These are phyloP conservation scores for Rhopalosiphum padi DNA, from an alignment of 1,140 invertebrate species.

Conservation along the genomic window DNA sequence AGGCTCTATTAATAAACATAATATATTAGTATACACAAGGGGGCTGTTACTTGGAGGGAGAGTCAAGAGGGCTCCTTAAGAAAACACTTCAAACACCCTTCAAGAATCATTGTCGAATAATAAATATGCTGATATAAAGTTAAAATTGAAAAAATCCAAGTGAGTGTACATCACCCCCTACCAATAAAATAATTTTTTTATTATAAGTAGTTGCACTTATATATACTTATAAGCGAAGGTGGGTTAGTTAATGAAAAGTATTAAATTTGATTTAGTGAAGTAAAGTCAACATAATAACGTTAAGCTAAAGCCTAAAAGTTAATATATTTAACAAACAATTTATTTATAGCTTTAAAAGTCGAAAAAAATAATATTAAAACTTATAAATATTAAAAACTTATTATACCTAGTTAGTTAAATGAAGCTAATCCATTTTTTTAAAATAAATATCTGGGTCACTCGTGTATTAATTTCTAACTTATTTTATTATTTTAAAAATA, in stretches of 20 bases:
- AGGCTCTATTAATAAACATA: neutral
- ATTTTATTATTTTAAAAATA: too few species aligned
- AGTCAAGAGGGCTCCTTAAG: neutral
- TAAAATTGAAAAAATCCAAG: neutral
- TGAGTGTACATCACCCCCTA: too few species aligned
- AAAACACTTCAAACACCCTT: constrained; percentile 10
- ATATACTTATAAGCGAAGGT: neutral
- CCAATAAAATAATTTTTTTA: neutral
- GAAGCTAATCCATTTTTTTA: too few species aligned
- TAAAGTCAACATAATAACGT: neutral
- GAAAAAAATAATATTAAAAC: neutral
- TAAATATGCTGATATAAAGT: neutral
- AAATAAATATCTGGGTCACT: too few species aligned
- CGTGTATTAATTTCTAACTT: too few species aligned
- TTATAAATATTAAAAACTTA: too few species aligned
- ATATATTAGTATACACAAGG: neutral
- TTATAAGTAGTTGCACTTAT: neutral
- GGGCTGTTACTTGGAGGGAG: neutral
- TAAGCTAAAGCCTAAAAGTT: neutral
- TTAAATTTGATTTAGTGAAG: neutral
- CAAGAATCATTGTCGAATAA: constrained; percentile 11
- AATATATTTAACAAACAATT: neutral
- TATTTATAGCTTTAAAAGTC: neutral
- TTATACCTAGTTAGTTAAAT: too few species aligned
- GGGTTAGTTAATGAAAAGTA: neutral